Conservation (phyloP, 2,113 vertebrate species). For the Ophthalmolycus amberensis region DNA sequence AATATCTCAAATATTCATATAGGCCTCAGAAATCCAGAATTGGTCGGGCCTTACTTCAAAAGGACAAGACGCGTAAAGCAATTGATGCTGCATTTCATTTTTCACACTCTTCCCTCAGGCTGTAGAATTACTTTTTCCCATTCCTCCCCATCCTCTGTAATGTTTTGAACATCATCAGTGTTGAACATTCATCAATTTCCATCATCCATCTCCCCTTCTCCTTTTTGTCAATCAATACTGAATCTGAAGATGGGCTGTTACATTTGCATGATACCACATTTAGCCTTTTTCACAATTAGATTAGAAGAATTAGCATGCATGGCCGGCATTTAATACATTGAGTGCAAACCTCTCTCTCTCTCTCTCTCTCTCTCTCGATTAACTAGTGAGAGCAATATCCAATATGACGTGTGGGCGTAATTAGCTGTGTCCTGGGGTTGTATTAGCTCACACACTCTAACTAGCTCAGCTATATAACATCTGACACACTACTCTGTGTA, state of each 20-base stretch:
- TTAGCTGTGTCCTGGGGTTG: constrained; percentile 66
- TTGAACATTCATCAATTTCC: not conserved
- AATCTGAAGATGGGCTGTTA: constrained; percentile 38
- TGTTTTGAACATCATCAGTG: not conserved
- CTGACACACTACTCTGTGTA: constrained; percentile 38
- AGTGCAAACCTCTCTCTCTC: not conserved
- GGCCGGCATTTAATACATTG: constrained; percentile 18
- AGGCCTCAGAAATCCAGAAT: not conserved
- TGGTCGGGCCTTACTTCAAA: not conserved
- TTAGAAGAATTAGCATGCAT: constrained; percentile 36
- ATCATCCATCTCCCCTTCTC: not conserved
- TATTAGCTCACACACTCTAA: constrained; percentile 54
- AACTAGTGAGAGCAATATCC: constrained; percentile 51
- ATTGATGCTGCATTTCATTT: not conserved
- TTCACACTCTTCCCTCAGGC: not conserved
- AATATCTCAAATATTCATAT: not conserved
- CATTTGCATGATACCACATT: constrained; percentile 53
- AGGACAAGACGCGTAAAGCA: not conserved
- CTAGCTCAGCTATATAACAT: constrained; percentile 57
- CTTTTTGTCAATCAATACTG: constrained; percentile 25
- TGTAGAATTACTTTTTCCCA: not conserved
- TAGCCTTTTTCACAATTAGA: constrained; percentile 33
- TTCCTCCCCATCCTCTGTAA: not conserved
- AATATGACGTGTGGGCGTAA: constrained; percentile 60
- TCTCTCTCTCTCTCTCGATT: constrained; percentile 26